These are phyloP conservation scores for Stegostoma tigrinum DNA, from an alignment of 2,113 vertebrate genomes.

Conservation along the genomic window DNA sequence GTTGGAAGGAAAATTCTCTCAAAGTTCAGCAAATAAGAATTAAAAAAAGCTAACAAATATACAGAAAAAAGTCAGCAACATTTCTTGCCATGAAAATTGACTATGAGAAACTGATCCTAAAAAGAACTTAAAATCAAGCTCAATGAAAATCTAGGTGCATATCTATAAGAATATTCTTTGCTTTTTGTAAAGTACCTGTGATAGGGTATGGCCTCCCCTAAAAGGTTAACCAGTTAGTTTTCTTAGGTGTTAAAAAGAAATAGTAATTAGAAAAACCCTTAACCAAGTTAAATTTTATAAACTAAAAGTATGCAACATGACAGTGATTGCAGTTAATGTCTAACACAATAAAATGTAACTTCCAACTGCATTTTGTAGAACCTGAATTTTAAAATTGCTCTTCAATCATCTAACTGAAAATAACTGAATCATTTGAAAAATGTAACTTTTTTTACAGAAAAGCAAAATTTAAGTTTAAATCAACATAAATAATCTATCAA, in stretches of 20 bases:
- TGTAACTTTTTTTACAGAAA: neutral
- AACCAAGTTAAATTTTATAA: neutral
- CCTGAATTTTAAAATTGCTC: neutral
- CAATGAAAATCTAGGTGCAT: neutral
- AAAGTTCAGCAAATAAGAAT: neutral
- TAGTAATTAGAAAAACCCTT: neutral
- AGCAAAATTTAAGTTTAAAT: neutral
- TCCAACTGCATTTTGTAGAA: neutral
- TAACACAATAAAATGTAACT: neutral
- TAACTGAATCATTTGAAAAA: neutral
- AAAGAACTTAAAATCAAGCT: neutral
- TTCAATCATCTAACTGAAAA: neutral
- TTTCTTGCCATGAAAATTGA: neutral
- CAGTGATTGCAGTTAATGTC: neutral
- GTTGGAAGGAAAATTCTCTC: conserved; percentile 34
- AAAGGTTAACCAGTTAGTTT: neutral
- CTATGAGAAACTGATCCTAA: neutral
- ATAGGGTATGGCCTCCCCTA: neutral
- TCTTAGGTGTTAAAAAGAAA: neutral
- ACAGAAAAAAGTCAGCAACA: neutral
- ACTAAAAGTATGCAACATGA: neutral
- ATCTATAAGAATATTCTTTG: neutral
- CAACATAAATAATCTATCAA: neutral
- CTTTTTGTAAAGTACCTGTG: neutral
- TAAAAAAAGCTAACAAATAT: neutral